Conservation (phyloP, 2,113 vertebrate genomes). For the Erythrolamprus reginae region DNA sequence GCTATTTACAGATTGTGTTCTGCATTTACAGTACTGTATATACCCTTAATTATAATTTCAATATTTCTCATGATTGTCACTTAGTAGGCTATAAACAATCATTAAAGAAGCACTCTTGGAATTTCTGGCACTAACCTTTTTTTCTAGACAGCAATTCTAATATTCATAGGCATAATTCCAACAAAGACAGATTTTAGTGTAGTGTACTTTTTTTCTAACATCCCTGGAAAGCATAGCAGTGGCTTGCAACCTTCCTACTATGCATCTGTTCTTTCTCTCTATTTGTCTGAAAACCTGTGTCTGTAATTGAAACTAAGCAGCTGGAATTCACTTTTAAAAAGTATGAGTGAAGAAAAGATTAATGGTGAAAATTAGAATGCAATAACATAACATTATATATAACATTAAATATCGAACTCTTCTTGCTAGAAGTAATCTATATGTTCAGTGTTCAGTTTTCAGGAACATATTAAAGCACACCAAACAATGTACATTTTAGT, state of each 20-base stretch:
- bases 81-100: neutral
- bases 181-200: neutral
- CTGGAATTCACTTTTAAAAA: neutral
- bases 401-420: neutral
- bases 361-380: neutral
- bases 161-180: neutral
- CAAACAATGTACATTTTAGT: neutral
- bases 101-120: neutral
- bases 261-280: neutral
- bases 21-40: neutral
- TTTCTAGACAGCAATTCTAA: neutral
- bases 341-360: neutral
- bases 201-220: neutral
- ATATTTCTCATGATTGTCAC: neutral
- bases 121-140: neutral
- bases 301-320: neutral
- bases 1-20: neutral
- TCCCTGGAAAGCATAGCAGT: constrained; percentile 1
- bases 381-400: neutral
- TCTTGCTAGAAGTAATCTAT: too few relatives aligned
- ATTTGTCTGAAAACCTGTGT: neutral
- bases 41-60: neutral
- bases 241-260: neutral
- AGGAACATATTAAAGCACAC: neutral
- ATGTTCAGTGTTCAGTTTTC: neutral